phyloP scores from a whole-genome alignment of 1,140 invertebrate genomes.

The Plectus sambesii region DNA sequence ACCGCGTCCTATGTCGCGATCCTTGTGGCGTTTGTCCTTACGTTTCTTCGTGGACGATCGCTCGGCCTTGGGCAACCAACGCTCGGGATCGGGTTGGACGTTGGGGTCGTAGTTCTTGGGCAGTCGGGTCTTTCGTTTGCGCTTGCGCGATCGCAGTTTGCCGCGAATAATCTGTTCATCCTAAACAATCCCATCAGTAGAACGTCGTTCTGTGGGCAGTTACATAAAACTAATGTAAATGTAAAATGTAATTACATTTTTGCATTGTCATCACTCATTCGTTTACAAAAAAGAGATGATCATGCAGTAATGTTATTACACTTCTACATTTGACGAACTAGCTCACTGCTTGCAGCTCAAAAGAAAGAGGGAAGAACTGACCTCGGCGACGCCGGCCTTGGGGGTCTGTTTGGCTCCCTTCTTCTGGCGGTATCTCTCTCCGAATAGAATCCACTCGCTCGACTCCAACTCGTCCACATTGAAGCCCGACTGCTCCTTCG shows the following conservation, averaged over 20 bases:
- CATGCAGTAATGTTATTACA: too few relatives aligned
- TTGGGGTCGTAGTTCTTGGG: slow-evolving; percentile 79
- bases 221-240: slow-evolving; percentile 19
- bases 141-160: slow-evolving; percentile 26
- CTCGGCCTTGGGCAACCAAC: slow-evolving; percentile 89
- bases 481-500: slow-evolving; percentile 10
- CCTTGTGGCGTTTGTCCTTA: slow-evolving; percentile 57
- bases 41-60: slow-evolving; percentile 72
- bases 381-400: slow-evolving; percentile 16
- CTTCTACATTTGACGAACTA: too few relatives aligned
- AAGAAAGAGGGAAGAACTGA: slow-evolving; percentile 12
- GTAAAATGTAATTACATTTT: slow-evolving; percentile 16
- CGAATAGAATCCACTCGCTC: slow-evolving; percentile 27
- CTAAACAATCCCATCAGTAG: too few relatives aligned
- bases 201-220: too few relatives aligned
- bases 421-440: slow-evolving; percentile 23
- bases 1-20: slow-evolving; percentile 68
- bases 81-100: slow-evolving; percentile 76
- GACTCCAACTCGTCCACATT: slow-evolving; percentile 22
- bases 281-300: too few relatives aligned
- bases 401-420: slow-evolving; percentile 20
- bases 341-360: too few relatives aligned
- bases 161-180: slow-evolving; percentile 23
- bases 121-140: slow-evolving; percentile 50
- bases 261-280: too few relatives aligned